Conservation (phyloP, 2,113 vertebrate species). For the Pituophis catenifer region DNA sequence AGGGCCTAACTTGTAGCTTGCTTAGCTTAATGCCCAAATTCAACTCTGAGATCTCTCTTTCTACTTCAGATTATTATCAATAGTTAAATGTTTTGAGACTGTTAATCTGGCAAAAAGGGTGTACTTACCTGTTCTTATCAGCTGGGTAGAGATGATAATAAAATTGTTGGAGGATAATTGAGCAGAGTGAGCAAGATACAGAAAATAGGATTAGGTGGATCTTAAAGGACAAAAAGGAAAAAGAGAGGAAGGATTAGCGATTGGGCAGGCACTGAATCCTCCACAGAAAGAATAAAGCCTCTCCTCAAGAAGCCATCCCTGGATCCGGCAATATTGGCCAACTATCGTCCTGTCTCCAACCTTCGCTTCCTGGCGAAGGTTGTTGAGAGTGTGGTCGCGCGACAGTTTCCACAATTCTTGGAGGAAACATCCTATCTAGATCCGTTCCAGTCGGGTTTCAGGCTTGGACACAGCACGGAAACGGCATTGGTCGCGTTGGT, state of each 20-base stretch:
- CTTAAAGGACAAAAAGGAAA: not conserved
- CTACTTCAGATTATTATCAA: not conserved
- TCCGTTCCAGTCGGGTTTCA: too few species aligned
- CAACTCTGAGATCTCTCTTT: not conserved
- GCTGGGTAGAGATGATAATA: slow-evolving; percentile 21
- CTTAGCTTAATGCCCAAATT: not conserved
- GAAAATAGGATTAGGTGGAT: not conserved
- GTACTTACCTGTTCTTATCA: not conserved
- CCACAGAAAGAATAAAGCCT: not conserved
- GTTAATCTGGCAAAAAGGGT: not conserved
- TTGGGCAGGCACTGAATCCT: not conserved
- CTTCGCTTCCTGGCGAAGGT: too few species aligned
- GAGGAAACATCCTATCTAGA: too few species aligned
- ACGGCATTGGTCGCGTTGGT: too few species aligned
- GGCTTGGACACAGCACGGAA: too few species aligned
- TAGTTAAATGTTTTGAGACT: not conserved
- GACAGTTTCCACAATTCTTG: too few species aligned
- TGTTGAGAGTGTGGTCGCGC: too few species aligned
- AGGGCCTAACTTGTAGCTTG: not conserved
- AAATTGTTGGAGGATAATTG: not conserved
- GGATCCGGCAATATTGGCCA: too few species aligned
- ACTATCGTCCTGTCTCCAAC: too few species aligned
- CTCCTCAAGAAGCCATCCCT: too few species aligned
- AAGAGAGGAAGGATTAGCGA: not conserved
- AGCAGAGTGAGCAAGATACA: not conserved